Base-by-base conservation (phyloP, 2,888 invertebrate species). In the Craniophora ligustri region DNA sequence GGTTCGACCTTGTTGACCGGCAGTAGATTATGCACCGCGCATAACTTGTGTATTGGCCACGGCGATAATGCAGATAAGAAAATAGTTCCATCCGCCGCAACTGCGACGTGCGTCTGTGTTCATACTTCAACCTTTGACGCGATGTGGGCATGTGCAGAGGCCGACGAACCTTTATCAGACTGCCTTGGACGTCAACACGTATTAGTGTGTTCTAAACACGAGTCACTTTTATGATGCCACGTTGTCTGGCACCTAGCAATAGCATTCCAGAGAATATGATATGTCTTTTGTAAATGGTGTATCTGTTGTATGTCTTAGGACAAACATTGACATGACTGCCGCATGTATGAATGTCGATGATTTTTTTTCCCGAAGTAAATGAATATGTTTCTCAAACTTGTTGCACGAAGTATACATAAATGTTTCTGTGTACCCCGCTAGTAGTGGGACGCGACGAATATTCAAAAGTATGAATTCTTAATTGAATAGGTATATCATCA, bases 121-220 rank as follows among this genome's bases (percentile, higher is more conserved):
- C 71, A 72, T 68, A 70, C 73, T 75, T 78, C 76, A 78, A 88
- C 86, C 89, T 88, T 76, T 87, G 87, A 86, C 86, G 82, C 72
- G 59, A 69, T 74, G 67, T 57, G 67, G 72, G 76, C 88, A 82
- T 87, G 80, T 81, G 87, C 58, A 79, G 59, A 67, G 84, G 80
- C 71, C 75, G 75, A 72, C 64, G 85, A 78, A 76, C 89, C 74
- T 40, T 86, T 87, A 89, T 90, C 88, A 69, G 78, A 81, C 83
- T 63, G 65, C 69, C 71, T 68, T 75, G 78, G 81, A 81, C 82
- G 75, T 66, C 78, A 63, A 40, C 39, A 57, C 36, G 30, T 51
- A 39, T 38, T 48, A 38, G 42, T 46, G 7, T 64, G 14, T 51
- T 64, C 56, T 56, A 30, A 58, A 56, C 63, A 67, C 59, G 55